phyloP scores from a whole-genome alignment of 2,888 invertebrate species.

The Anoplius nigerrimus region DNA sequence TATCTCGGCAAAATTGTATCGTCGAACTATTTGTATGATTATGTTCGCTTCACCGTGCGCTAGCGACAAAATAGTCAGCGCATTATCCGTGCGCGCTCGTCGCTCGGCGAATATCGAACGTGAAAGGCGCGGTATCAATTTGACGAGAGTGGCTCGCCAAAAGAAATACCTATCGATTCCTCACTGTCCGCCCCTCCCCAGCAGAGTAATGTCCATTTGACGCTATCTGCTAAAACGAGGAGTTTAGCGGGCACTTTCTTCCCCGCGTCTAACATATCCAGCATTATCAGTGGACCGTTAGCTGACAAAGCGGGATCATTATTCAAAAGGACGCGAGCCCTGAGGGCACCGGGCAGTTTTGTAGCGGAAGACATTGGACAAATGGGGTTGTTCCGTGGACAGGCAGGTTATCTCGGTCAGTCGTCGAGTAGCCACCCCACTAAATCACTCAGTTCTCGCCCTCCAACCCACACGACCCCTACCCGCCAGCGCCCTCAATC shows the following conservation, averaged over 20 bases:
- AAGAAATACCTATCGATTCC: no score
- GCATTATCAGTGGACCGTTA: slow-evolving; percentile 52
- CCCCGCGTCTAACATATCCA: slow-evolving; percentile 30
- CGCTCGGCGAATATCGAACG: no score
- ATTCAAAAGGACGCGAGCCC: slow-evolving; percentile 64
- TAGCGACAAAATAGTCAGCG: no score
- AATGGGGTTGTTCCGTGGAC: slow-evolving; percentile 74
- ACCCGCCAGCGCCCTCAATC: slow-evolving; percentile 58
- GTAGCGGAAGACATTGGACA: slow-evolving; percentile 73
- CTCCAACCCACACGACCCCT: slow-evolving; percentile 56
- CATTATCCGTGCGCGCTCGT: no score
- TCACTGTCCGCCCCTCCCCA: no score
- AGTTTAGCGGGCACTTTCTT: slow-evolving; percentile 18
- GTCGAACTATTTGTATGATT: no score
- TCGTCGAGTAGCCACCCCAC: slow-evolving; percentile 72
- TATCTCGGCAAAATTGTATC: no score
- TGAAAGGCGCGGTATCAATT: no score
- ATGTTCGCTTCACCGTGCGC: no score
- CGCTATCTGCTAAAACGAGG: slow-evolving; percentile 17
- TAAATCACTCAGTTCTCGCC: slow-evolving; percentile 71
- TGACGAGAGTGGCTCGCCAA: no score
- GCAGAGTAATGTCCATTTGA: slow-evolving; percentile 11
- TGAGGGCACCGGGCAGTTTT: slow-evolving; percentile 65
- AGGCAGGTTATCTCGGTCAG: slow-evolving; percentile 73
- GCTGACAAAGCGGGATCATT: slow-evolving; percentile 65